Conservation (phyloP, 2,797 vertebrate genomes). For the Arnoldichthys spilopterus region DNA sequence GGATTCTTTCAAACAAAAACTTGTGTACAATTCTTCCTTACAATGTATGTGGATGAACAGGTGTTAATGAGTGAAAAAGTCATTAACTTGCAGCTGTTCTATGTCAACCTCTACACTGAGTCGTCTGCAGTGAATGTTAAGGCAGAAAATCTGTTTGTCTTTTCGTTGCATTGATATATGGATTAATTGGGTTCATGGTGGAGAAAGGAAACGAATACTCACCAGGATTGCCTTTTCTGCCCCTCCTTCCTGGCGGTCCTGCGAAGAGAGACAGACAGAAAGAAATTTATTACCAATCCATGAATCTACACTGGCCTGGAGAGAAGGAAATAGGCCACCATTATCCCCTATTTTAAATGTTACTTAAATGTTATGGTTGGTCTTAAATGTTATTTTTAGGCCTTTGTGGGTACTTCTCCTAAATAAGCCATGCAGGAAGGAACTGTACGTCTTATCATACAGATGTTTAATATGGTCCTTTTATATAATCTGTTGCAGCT, state of each 20-base stretch:
- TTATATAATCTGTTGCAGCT: constrained; percentile 1
- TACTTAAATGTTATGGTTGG: neutral
- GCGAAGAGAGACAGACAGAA: constrained; percentile 1
- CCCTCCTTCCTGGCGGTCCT: constrained; percentile 61
- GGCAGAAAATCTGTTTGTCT: neutral
- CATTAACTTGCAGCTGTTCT: neutral
- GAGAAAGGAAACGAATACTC: constrained; percentile 34
- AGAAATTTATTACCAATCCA: neutral
- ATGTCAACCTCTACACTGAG: neutral
- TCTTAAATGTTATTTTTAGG: neutral
- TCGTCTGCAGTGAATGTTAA: neutral
- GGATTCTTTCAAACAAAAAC: constrained; percentile 26
- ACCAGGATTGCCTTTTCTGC: constrained; percentile 62
- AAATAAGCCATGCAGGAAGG: neutral
- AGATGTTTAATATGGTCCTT: constrained; percentile 16
- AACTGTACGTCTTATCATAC: neutral
- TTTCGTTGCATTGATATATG: neutral
- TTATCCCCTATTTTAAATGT: neutral
- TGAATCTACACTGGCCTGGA: constrained; percentile 8
- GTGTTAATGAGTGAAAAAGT: constrained; percentile 7
- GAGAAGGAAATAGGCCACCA: neutral
- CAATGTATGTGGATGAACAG: constrained; percentile 3
- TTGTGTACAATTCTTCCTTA: constrained; percentile 13
- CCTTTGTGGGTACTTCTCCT: neutral
- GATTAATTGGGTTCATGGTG: neutral